phyloP scores from a whole-genome alignment of 2,888 invertebrate species.

The Meghimatium bilineatum region DNA sequence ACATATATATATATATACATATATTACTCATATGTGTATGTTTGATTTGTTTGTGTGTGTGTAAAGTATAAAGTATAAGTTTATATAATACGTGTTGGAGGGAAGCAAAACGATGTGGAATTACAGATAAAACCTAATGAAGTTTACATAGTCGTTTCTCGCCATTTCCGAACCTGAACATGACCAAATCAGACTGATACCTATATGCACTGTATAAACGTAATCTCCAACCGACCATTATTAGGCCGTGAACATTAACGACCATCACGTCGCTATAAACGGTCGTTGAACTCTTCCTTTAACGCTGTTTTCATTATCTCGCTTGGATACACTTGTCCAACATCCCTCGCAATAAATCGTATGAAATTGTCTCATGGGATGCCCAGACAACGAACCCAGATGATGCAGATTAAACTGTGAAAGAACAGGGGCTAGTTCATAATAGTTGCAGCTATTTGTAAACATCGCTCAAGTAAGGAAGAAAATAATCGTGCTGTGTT shows the following conservation, averaged over 20 bases:
- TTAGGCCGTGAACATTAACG: background rate
- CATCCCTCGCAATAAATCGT: slow-evolving; percentile 18
- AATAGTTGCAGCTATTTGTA: slow-evolving; percentile 21
- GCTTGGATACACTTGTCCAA: slow-evolving; percentile 17
- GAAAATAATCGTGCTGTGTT: background rate
- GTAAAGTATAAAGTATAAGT: too few relatives aligned
- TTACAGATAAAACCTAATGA: too few relatives aligned
- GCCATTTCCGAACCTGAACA: background rate
- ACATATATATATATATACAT: background rate
- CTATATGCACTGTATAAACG: background rate
- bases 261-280: background rate
- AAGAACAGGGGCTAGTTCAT: slow-evolving; percentile 12
- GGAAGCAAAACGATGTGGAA: too few relatives aligned
- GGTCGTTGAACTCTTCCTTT: background rate
- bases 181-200: background rate
- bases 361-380: background rate
- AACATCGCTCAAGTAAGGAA: background rate
- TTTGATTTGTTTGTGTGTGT: too few relatives aligned
- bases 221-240: background rate
- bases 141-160: too few relatives aligned
- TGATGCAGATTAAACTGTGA: slow-evolving; percentile 15
- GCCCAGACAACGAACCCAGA: slow-evolving; percentile 1
- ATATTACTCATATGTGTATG: too few relatives aligned
- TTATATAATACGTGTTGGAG: too few relatives aligned
- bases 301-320: slow-evolving; percentile 27